Percentiles rank a stretch among this genome's conserved stretches.
Evolutionary conservation across 2,797 vertebrate genomes (phyloP).

Genomic region (Gastrophryne carolinensis): DNA sequence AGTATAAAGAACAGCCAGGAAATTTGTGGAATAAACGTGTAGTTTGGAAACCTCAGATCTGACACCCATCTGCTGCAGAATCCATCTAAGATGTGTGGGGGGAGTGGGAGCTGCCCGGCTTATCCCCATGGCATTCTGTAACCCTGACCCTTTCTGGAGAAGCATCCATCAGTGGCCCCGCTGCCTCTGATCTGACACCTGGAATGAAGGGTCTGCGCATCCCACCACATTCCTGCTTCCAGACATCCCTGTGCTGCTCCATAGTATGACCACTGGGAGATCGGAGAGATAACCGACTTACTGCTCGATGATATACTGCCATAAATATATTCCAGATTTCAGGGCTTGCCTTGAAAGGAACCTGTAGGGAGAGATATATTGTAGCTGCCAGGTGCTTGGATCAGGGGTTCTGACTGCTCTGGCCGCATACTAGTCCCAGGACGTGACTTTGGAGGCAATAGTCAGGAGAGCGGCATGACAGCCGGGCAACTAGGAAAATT

Average conservation of each 20-base stretch:
- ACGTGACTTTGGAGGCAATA: too few species aligned
- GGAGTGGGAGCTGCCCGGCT: conserved; percentile 18
- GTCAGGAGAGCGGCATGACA: too few species aligned
- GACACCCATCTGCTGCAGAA: conserved; percentile 15
- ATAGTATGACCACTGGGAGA: background rate
- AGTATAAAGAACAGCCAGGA: background rate
- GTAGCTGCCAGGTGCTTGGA: too few species aligned
- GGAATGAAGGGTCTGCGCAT: conserved; percentile 27
- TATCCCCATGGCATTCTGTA: conserved; percentile 12
- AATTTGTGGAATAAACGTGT: background rate
- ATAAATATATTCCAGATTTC: background rate
- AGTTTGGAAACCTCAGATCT: background rate
- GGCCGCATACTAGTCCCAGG: too few species aligned
- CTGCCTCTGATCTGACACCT: conserved; percentile 34
- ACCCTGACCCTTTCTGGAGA: conserved; percentile 24
- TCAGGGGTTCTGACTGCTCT: too few species aligned
- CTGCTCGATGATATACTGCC: background rate
- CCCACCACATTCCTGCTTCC: conserved; percentile 20
- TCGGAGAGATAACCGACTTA: conserved; percentile 8
- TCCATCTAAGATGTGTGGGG: background rate
- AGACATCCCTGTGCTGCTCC: conserved; percentile 24
- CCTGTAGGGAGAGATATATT: too few species aligned
- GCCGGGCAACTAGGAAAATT: too few species aligned
- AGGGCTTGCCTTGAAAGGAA: too few species aligned
- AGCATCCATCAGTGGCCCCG: conserved; percentile 3